A percentile compares a stretch with the other conserved stretches of the same genome.
Evolutionary conservation across 2,888 invertebrate genomes (phyloP).

Genomic region (Pseudeuparius sepicola): DNA sequence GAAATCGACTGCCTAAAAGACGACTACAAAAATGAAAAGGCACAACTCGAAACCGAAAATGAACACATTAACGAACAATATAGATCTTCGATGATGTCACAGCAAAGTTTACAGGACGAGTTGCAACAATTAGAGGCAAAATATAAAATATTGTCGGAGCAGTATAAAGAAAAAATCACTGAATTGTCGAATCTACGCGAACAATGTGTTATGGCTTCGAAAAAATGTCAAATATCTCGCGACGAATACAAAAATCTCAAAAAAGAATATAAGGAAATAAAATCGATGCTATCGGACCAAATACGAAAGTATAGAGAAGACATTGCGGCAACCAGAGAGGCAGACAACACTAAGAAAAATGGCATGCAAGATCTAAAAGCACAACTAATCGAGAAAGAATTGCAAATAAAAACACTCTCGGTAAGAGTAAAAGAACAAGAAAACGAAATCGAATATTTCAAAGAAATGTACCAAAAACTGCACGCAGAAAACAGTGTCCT

Average conservation of each 20-base stretch:
- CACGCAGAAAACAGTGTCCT: constrained; percentile 21
- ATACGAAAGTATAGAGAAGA: constrained; percentile 15
- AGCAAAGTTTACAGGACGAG: too few relatives aligned
- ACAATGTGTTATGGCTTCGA: not conserved
- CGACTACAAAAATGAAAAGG: too few relatives aligned
- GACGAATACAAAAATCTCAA: constrained; percentile 20
- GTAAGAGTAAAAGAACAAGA: constrained; percentile 15
- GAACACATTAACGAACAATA: too few relatives aligned
- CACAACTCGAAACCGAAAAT: too few relatives aligned
- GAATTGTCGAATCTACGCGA: not conserved
- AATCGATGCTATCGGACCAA: constrained; percentile 17
- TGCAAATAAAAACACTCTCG: not conserved
- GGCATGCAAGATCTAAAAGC: constrained; percentile 5
- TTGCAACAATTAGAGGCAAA: too few relatives aligned
- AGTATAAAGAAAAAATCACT: too few relatives aligned
- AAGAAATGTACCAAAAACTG: constrained; percentile 19
- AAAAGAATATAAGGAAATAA: constrained; percentile 22
- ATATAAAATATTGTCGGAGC: too few relatives aligned
- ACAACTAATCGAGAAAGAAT: not conserved
- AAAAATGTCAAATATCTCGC: constrained; percentile 16
- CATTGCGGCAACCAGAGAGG: too few relatives aligned
- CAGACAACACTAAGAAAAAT: constrained; percentile 4
- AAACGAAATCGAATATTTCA: constrained; percentile 16
- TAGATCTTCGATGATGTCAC: too few relatives aligned
- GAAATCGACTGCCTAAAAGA: too few relatives aligned